phyloP scores from a whole-genome alignment of 2,113 vertebrate species.

The human (Homo sapiens) region DNA sequence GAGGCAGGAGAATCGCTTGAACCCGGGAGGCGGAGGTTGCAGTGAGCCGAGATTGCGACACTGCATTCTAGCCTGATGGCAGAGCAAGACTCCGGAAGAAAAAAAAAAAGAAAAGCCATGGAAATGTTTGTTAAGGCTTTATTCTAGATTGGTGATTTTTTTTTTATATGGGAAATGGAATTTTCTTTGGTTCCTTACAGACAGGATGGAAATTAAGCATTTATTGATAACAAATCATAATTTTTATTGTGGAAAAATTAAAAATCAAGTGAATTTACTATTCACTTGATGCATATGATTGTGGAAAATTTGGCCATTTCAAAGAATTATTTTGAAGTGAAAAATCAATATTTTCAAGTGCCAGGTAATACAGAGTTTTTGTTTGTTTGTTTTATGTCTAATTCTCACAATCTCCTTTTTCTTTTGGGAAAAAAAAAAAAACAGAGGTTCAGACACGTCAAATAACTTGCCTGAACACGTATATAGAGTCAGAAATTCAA shows the following conservation, averaged over 20 bases:
- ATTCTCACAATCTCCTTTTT: neutral
- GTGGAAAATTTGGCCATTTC: neutral
- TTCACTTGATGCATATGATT: neutral
- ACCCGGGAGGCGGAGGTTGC: too few species aligned
- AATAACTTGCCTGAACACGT: neutral
- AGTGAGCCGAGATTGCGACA: too few species aligned
- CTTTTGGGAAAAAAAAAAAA: neutral
- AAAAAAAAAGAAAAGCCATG: neutral
- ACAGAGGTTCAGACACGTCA: neutral
- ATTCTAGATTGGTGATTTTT: neutral
- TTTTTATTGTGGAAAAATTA: neutral
- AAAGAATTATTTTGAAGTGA: neutral
- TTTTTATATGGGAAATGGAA: neutral
- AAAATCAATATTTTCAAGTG: neutral
- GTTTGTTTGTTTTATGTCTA: neutral
- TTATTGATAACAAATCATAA: neutral
- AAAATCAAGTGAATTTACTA: neutral
- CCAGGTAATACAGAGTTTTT: neutral
- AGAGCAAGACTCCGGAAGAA: accelerated
- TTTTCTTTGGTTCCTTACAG: neutral
- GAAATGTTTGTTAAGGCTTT: neutral
- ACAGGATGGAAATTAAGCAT: neutral
- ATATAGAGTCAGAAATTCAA: neutral
- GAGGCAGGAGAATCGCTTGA: too few species aligned
- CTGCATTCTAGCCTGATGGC: too few species aligned